Base-by-base conservation (phyloP, 1,140 invertebrate genomes). In the Oncopodura yosiiana region DNA sequence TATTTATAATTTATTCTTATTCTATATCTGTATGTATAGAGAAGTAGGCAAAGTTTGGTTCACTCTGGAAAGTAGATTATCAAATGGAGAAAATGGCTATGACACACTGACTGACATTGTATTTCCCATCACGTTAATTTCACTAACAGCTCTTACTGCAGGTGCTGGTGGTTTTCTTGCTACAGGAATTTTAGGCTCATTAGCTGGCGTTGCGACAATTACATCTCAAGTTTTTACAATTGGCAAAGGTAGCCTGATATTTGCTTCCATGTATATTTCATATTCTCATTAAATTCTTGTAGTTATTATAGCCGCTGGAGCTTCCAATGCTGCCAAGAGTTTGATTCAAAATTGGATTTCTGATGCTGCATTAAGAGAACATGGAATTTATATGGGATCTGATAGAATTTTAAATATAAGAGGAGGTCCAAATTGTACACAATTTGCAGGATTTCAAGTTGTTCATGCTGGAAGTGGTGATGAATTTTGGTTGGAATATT, bases 1-100 rank as follows among this genome's bases (percentile, higher is more conserved):
- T n/a, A 34, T 34, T 8, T 9, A 8, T n/a, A 34, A 8, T 34
- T 34, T 34, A 34, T 34, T n/a, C 8, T 9, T 34, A 9, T 34
- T 8, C 32, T n/a, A n/a, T n/a, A n/a, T n/a, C n/a, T n/a, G n/a
- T 3, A 26, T 14, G 23, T 53, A 4, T 23, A 55, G 53, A 18
- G 37, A 55, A 43, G 53, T 55, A n/a, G 53, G 53, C 2, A 55
- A 55, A 42, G 39, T 55, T 24, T 41, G 45, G 34, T 55, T 55
- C 24, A 42, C 53, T 2, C 8, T 55, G 12, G 53, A 55, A 24
- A 37, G 44, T 6, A 55, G 27, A 26, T 24, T 55, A 8, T 55
- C 44, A 45, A 55, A 55, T 18, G 53, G 53, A 3, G 26, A 49
- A n/a, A 55, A 55, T n/a, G 45, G 37, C 9, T 55, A 55, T 32